Evolutionary conservation across 2,888 invertebrate species (phyloP), one percentile per base, ranked within the genome.

Genomic region (Syritta pipiens): DNA sequence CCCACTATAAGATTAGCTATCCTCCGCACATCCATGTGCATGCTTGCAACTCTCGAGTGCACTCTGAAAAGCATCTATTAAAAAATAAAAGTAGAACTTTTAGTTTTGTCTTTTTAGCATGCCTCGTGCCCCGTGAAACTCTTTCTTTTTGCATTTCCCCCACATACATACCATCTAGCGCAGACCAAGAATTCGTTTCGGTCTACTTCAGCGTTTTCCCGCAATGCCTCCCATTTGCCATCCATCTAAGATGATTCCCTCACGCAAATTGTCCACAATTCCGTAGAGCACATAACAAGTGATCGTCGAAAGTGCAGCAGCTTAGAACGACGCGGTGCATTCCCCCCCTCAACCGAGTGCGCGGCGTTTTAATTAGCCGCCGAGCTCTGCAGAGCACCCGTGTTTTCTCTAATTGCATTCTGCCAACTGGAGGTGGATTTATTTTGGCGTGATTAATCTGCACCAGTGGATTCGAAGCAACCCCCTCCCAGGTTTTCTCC

Each of bases 21-120:
- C n/a, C n/a, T n/a, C n/a, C n/a, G n/a, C n/a, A n/a, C n/a, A n/a
- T n/a, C n/a, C n/a, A n/a, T n/a, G n/a, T n/a, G n/a, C n/a, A n/a
- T n/a, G n/a, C n/a, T n/a, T n/a, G n/a, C n/a, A n/a, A n/a, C 37
- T 17, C 37, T 37, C 19, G 26, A 28, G 19, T 28, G 37, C 28
- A 19, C 37, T 17, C 6, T 3, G 4, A 17, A 17, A 9, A 1
- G 17, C 1, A 17, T 7, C 17, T 4, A 3, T 62, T 42, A 22
- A 67, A 79, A 79, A 79, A 74, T 19, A 79, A 79, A 68, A 79
- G 79, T 74, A 74, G 72, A 74, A 79, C 74, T 79, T 68, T 79
- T 79, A 65, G 60, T 79, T 79, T 79, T 79, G 44, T 68, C 74
- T 22, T 42, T 55, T n/a, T 37, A 28, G n/a, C 40, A 12, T 19